Evolutionary conservation across 2,797 vertebrate genomes (phyloP).

Genomic region (Bovichtus variegatus): DNA sequence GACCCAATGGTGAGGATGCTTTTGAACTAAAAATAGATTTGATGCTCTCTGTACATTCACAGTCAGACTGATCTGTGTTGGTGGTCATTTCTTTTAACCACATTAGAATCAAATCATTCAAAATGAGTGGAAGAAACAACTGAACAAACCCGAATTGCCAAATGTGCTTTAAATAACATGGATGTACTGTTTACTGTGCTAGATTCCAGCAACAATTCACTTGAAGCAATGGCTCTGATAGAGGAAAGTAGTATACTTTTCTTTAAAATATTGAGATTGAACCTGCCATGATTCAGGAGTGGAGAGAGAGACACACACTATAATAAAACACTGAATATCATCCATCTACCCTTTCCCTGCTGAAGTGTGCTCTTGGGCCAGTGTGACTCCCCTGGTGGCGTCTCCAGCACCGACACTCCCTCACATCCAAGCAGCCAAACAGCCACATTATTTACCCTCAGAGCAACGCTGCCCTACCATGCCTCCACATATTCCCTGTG

Average conservation of each 20-base stretch:
- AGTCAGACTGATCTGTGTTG: not conserved
- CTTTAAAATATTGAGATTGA: not conserved
- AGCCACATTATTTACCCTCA: slow-evolving; percentile 74
- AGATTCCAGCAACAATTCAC: not conserved
- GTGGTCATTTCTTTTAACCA: not conserved
- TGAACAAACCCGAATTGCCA: not conserved
- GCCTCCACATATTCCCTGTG: slow-evolving; percentile 52
- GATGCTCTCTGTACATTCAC: not conserved
- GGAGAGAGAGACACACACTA: not conserved
- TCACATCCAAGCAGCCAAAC: slow-evolving; percentile 50
- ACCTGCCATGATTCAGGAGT: not conserved
- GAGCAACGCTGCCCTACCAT: slow-evolving; percentile 65
- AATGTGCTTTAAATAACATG: not conserved
- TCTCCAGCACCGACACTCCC: slow-evolving; percentile 44
- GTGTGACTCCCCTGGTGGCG: slow-evolving; percentile 63
- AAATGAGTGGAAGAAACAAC: not conserved
- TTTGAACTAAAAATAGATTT: not conserved
- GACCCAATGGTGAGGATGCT: not conserved
- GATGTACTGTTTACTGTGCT: not conserved
- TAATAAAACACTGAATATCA: slow-evolving; percentile 15
- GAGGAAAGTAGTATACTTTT: not conserved
- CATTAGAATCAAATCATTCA: not conserved
- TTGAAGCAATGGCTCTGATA: not conserved
- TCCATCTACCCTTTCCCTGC: slow-evolving; percentile 27
- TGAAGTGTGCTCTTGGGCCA: slow-evolving; percentile 36